Base-by-base conservation (phyloP, 2,113 vertebrate species). In the Coptodon rendalli region DNA sequence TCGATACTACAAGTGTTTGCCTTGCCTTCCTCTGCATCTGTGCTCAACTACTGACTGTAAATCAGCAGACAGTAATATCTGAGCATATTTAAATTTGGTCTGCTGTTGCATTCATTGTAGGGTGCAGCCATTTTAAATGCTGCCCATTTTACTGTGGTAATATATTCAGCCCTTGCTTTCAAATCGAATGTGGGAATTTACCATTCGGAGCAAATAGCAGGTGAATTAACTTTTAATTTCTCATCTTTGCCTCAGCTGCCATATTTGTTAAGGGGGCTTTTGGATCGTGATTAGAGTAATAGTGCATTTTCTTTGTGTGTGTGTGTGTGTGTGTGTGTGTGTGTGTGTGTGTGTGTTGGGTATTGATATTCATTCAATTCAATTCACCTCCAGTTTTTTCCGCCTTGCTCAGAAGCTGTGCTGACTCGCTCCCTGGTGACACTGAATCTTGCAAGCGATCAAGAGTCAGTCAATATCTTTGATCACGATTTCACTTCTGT, bases 281-380 rank as follows among this genome's bases (percentile, higher is more conserved):
- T 10, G 31, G 85, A 57, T 83, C 1, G 14, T 80, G 80, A 87
- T 91, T 34, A 53, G 83, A 89, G 68, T 79, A 80, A 57, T 48
- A 36, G 83, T 4, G 3, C 19, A 9, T 56, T 86, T 16, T 88
- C 2, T 76, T 14, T 63, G n/a, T 54, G 78, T 36, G 34, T 36
- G 34, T 63, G n/a, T 54, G 78, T 36, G 34, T 36, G 34, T 63
- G n/a, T 54, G 78, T 36, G 34, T 36, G 31, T 76, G 17, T 56
- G n/a, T 9, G 0, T 63, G 61, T 68, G 17, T 12, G 85, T 36
- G 36, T 63, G 73, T 6, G 29, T n/a, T 50, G 40, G 81, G 38
- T 88, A 88, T 92, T 81, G 89, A 91, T 86, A 81, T 82, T 80
- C 73, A 50, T 91, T 91, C 81, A 88, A 4, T 61, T 86, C 71